Evolutionary conservation across 30 jellyfish, hydroid and myxozoan genomes (phyloP).

Genomic region (Euphysa ruthae): DNA sequence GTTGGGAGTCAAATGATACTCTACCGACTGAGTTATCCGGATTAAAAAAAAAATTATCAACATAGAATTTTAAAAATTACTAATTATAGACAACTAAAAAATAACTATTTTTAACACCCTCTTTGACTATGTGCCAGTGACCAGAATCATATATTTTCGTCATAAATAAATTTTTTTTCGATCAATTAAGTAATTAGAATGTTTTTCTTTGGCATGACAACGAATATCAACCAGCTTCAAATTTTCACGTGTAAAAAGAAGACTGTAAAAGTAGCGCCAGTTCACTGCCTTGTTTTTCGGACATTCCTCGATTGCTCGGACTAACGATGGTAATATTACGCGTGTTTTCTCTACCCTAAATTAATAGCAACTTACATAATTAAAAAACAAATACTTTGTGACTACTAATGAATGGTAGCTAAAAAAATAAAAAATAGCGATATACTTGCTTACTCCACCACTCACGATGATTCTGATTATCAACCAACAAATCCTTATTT

Average conservation of each 20-base stretch:
- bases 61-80: no score
- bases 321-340: constrained; percentile 56
- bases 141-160: no score
- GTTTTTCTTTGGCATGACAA: constrained; percentile 62
- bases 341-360: constrained; percentile 78
- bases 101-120: not conserved
- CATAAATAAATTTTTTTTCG: constrained; percentile 12
- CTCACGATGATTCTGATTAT: no score
- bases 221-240: constrained; percentile 76
- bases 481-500: no score
- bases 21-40: no score
- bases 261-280: constrained; percentile 48
- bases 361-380: not conserved
- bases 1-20: no score
- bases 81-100: no score
- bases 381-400: not conserved
- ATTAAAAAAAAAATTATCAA: no score
- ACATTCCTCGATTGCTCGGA: constrained; percentile 45
- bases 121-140: not conserved
- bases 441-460: no score
- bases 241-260: constrained; percentile 58
- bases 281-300: constrained; percentile 52
- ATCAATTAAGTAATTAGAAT: constrained; percentile 37
- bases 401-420: not conserved
- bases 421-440: not conserved